Base-by-base conservation (phyloP, 2,113 vertebrate species). In the Thunnus maccoyii region DNA sequence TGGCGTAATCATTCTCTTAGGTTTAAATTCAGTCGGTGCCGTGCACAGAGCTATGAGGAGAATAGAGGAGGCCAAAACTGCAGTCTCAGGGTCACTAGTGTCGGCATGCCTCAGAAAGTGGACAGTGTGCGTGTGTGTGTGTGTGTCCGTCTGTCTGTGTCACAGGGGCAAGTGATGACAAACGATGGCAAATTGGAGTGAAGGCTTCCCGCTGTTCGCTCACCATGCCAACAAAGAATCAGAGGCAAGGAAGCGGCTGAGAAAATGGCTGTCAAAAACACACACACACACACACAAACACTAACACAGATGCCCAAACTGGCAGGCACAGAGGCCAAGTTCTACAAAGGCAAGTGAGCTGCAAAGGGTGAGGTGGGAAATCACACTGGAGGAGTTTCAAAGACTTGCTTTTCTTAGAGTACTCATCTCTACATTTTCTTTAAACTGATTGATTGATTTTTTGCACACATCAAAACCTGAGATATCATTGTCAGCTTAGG, bases 101-200 rank as follows among this genome's bases (percentile, higher is more conserved):
- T 84, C n/a, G 2, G 27, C 72, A 69, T 32, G 46, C 48, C 25
- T 87, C 70, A 72, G 52, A 85, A 80, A 81, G 44, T 75, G 72
- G 79, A 41, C 5, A 41, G 36, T 41, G 36, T 10, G 36, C 9
- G 36, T 9, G 8, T 41, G 36, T 41, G 22, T 47, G 9, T 48
- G 47, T 76, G 17, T 77, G 56, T 66, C 32, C 89, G 73, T 82
- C 73, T 74, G 76, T 89, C 30, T 56, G 86, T 93, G 91, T 94
- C 94, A 94, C 84, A 80, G 84, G 93, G 94, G 92, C 93, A 94
- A 94, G 88, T 86, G 81, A 89, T 93, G 95, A 95, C 92, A 95
- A 94, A 94, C 90, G 86, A 94, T 95, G 89, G 95, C 94, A 94
- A 95, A 95, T 95, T 95, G 92, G 91, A 95, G 88, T 94, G 95